Percentiles rank a stretch among this genome's conserved stretches.
Evolutionary conservation across 2,797 vertebrate species (phyloP).

Genomic region (Lemur catta): DNA sequence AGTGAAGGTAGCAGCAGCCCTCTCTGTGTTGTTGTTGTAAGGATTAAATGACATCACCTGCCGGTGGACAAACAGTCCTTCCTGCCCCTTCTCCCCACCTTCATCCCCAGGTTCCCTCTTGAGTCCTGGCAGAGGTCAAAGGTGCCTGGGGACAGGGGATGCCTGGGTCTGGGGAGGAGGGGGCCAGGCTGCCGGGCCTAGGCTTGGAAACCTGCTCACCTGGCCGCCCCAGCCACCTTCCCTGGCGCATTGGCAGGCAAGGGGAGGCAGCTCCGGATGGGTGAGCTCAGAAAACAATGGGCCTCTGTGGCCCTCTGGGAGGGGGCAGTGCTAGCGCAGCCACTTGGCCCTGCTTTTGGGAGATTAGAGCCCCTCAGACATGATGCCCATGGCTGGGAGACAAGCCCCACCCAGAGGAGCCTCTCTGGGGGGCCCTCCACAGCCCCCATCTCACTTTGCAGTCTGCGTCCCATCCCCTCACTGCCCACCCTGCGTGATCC

Average conservation of each 20-base stretch:
- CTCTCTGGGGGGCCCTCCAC: background rate
- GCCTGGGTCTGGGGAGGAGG: background rate
- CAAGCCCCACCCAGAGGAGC: background rate
- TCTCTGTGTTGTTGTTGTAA: background rate
- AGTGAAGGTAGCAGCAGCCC: background rate
- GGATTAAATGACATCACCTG: background rate
- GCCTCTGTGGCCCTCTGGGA: constrained; percentile 45
- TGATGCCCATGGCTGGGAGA: background rate
- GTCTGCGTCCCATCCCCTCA: background rate
- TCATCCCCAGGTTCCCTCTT: fast-evolving
- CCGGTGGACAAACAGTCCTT: background rate
- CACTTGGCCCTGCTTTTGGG: background rate
- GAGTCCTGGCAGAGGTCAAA: background rate
- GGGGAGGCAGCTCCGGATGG: background rate
- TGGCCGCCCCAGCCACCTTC: constrained; percentile 11
- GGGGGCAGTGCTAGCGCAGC: background rate
- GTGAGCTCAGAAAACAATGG: constrained; percentile 59
- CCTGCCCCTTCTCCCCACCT: background rate
- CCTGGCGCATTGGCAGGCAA: constrained; percentile 47
- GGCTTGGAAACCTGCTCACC: constrained; percentile 14
- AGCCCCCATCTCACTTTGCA: background rate
- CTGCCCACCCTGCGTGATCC: background rate
- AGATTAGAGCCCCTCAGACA: background rate
- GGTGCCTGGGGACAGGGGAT: background rate
- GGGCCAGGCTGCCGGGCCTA: background rate